Evolutionary conservation across 2,113 vertebrate species (phyloP), one percentile per base, ranked within the genome.

Genomic region (Myanophis thanlyinensis): DNA sequence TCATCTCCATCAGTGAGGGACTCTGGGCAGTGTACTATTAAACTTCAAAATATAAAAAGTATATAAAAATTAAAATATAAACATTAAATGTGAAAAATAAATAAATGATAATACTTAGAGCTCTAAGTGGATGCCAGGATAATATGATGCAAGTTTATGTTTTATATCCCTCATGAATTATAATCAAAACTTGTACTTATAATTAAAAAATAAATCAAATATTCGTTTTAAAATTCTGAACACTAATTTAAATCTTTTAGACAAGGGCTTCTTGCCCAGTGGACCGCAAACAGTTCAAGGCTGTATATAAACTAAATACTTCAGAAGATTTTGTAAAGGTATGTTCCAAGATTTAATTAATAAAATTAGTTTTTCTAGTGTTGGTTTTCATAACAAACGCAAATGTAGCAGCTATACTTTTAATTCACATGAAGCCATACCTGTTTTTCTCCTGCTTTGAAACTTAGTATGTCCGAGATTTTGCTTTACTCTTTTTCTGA

Each of bases 271-370:
- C 98, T 1, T 99, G 99, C 97, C 99, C 99, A 6, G 97, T 99
- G 95, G 99, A 99, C 96, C 98, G 99, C 96, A 98, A 98, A 97
- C 98, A 98, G 12, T 99, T 99, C 97, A 98, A 97, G 91, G 97
- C 97, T 62, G 97, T 99, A 67, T 98, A 97, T 97, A 98, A 97
- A 97, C 97, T 98, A 96, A 97, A 97, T 93, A 94, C 97, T 1
- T 92, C 97, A 87, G 96, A 97, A 95, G 91, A 97, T 86, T 97
- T 93, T 93, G 91, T 96, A 95, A 98, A 98, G 97, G 98, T 98
- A 97, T 47, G 94, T 92, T 93, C 87, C 48, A 92, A 47, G 3
- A 23, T 86, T 88, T 1, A 8, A 67, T 87, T 40, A 47, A 80
- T 22, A 44, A 40, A 40, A 80, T 40, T 84, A 49, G 20, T 85